A percentile compares a stretch with the other conserved stretches of the same genome.
phyloP scores from a whole-genome alignment of 1,140 invertebrate genomes.

The Drosophila mauritiana region DNA sequence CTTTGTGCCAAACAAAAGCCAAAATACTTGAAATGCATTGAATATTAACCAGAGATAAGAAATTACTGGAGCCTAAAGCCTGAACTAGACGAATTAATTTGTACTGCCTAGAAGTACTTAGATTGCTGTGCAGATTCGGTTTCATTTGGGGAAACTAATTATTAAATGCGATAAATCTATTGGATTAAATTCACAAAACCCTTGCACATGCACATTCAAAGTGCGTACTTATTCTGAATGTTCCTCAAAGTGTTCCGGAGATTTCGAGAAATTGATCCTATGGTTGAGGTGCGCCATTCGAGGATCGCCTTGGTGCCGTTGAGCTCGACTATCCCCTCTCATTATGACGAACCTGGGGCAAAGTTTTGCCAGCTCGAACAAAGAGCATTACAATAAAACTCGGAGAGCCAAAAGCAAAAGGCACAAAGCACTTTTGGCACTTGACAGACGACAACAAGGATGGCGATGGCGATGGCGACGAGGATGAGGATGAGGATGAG shows the following conservation, averaged over 20 bases:
- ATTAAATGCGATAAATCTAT: background rate
- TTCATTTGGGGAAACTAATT: background rate
- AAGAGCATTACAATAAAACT: conserved; percentile 38
- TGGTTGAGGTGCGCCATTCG: background rate
- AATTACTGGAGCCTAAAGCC: background rate
- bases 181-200: no score
- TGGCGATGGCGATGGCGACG: background rate
- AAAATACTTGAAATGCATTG: background rate
- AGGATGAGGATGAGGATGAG: background rate
- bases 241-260: background rate
- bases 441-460: conserved; percentile 58
- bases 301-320: conserved; percentile 1
- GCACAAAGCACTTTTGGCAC: conserved; percentile 70
- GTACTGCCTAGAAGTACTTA: background rate
- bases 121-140: background rate
- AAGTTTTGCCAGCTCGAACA: conserved; percentile 40
- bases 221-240: no score
- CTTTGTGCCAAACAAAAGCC: background rate
- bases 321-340: conserved; percentile 7
- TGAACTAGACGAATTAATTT: background rate
- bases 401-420: conserved; percentile 39
- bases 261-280: background rate
- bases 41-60: background rate
- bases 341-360: conserved; percentile 35
- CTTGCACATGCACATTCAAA: no score